Conservation (phyloP, 1,140 invertebrate genomes). For the Drosophila burlai region DNA sequence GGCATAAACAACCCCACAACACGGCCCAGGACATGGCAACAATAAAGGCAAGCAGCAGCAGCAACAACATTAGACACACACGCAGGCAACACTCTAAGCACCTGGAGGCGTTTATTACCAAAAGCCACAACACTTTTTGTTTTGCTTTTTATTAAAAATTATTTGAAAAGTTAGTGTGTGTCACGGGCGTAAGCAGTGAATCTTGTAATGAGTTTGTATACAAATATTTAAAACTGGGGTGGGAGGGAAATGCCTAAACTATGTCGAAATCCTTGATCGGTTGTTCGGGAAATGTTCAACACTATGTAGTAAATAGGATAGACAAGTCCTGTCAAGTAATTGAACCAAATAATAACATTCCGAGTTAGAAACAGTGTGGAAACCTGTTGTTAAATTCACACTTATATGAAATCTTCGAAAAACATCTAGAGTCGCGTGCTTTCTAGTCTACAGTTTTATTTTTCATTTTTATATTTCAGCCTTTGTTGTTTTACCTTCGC, state of each 20-base stretch:
- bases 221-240: conserved; percentile 28
- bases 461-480: not conserved
- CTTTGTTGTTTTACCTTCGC: not conserved
- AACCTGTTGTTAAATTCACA: too few species aligned
- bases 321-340: not conserved
- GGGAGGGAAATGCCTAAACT: not conserved
- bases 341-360: not conserved
- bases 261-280: conserved; percentile 6
- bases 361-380: too few species aligned
- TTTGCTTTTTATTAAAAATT: conserved; percentile 69
- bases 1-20: conserved; percentile 63
- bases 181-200: conserved; percentile 26
- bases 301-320: not conserved
- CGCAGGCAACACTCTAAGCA: conserved; percentile 38
- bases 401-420: not conserved
- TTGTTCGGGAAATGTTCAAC: not conserved
- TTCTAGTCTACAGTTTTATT: too few species aligned
- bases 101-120: conserved; percentile 60
- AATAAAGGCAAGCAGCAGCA: conserved; percentile 16
- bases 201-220: conserved; percentile 39
- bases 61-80: conserved; percentile 27
- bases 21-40: conserved; percentile 18
- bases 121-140: conserved; percentile 57
- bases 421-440: not conserved
- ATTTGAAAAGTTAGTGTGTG: conserved; percentile 73